Conservation (phyloP, 1,140 invertebrate genomes). For the Tetragnatha versicolor region DNA sequence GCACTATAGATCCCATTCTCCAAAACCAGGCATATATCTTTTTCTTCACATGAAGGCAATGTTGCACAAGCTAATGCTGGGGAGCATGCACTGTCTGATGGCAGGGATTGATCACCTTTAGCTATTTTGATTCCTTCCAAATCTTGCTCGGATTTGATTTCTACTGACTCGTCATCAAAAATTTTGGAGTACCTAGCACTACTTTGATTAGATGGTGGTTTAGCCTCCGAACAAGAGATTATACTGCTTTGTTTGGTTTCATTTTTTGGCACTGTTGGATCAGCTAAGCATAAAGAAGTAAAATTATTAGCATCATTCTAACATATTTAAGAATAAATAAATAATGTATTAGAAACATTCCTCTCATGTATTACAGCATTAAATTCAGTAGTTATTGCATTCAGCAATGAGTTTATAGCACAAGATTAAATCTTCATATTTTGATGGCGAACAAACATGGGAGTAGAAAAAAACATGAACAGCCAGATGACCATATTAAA, state of each 20-base stretch:
- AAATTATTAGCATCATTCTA: too few species aligned
- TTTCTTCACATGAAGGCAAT: conserved; percentile 5
- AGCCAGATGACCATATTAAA: too few species aligned
- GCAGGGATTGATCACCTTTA: background rate
- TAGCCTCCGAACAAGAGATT: background rate
- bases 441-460: too few species aligned
- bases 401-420: too few species aligned
- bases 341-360: too few species aligned
- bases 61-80: conserved; percentile 21
- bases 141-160: conserved; percentile 2
- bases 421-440: too few species aligned
- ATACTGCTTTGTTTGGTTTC: conserved; percentile 22
- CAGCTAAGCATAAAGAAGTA: conserved; percentile 9
- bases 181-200: conserved; percentile 10
- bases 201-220: background rate
- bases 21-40: conserved; percentile 42
- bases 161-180: conserved; percentile 13
- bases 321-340: too few species aligned
- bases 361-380: too few species aligned
- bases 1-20: conserved; percentile 36
- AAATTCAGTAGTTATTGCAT: too few species aligned
- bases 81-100: conserved; percentile 17
- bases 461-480: too few species aligned
- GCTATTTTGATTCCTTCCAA: conserved; percentile 23
- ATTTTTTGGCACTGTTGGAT: conserved; percentile 42